Evolutionary conservation across 2,797 vertebrate species (phyloP).

Genomic region (Heliangelus exortis): DNA sequence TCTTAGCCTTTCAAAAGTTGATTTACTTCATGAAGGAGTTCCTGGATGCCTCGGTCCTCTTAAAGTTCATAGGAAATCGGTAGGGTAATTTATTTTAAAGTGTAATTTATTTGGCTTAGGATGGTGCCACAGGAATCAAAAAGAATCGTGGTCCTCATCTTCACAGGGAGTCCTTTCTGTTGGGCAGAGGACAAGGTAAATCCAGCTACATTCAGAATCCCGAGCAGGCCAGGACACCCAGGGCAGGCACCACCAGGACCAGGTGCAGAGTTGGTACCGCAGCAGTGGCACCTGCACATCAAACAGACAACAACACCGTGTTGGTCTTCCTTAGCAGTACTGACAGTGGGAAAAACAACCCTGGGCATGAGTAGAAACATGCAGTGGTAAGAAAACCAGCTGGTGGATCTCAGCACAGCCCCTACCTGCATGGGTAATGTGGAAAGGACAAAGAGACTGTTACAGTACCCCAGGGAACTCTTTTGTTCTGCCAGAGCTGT

Average conservation of each 20-base stretch:
- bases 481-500: background rate
- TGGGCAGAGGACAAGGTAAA: conserved; percentile 77
- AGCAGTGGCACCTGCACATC: conserved; percentile 78
- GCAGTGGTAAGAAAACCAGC: background rate
- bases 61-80: conserved; percentile 73
- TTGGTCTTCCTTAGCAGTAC: background rate
- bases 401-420: background rate
- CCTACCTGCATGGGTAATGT: background rate
- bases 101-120: conserved; percentile 80
- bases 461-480: background rate
- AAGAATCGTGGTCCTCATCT: conserved; percentile 81
- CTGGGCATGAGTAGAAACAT: background rate
- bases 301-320: background rate
- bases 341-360: background rate
- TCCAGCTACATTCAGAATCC: conserved; percentile 92
- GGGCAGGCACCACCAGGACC: conserved; percentile 80
- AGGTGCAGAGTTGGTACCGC: conserved; percentile 75
- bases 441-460: background rate
- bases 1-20: conserved; percentile 85
- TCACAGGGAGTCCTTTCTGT: conserved; percentile 82
- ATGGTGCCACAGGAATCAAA: conserved; percentile 79
- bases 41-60: conserved; percentile 87
- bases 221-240: conserved; percentile 83
- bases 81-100: conserved; percentile 76
- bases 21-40: conserved; percentile 86